phyloP scores from a whole-genome alignment of 2,888 invertebrate species.

The Griposia aprilina region DNA sequence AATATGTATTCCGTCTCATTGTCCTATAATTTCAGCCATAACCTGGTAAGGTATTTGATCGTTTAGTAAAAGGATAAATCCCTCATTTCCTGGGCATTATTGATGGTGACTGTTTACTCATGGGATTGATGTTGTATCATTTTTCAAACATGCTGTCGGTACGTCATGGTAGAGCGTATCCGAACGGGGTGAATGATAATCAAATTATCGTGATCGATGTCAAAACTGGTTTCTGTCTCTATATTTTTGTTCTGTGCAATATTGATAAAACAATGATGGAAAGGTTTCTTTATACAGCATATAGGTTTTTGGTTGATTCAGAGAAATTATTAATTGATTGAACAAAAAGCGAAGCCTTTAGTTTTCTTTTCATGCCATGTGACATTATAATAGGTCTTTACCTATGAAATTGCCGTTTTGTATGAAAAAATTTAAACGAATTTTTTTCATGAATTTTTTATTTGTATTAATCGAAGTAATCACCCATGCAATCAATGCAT shows the following conservation, averaged over 20 bases:
- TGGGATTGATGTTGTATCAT: constrained; percentile 52
- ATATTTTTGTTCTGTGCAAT: neutral
- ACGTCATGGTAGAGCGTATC: constrained; percentile 5
- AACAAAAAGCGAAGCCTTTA: neutral
- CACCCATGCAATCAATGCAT: too few relatives aligned
- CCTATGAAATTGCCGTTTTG: too few relatives aligned
- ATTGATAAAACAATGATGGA: neutral
- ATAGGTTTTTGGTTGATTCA: neutral
- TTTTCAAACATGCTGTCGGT: constrained; percentile 59
- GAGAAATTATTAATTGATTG: neutral
- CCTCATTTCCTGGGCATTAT: constrained; percentile 68
- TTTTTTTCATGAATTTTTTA: too few relatives aligned
- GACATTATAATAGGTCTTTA: too few relatives aligned
- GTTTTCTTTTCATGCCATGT: neutral
- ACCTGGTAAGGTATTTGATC: constrained; percentile 46
- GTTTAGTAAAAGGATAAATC: constrained; percentile 62
- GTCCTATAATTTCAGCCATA: neutral
- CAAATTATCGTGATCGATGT: constrained; percentile 10
- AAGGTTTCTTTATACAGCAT: neutral
- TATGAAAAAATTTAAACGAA: too few relatives aligned
- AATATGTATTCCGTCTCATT: neutral
- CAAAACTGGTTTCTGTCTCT: neutral
- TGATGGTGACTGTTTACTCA: constrained; percentile 62
- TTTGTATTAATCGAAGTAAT: too few relatives aligned
- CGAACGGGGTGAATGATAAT: constrained; percentile 23